Evolutionary conservation across 2,113 vertebrate genomes (phyloP), one percentile per base, ranked within the genome.

Genomic region (Mormoops blainvillei): DNA sequence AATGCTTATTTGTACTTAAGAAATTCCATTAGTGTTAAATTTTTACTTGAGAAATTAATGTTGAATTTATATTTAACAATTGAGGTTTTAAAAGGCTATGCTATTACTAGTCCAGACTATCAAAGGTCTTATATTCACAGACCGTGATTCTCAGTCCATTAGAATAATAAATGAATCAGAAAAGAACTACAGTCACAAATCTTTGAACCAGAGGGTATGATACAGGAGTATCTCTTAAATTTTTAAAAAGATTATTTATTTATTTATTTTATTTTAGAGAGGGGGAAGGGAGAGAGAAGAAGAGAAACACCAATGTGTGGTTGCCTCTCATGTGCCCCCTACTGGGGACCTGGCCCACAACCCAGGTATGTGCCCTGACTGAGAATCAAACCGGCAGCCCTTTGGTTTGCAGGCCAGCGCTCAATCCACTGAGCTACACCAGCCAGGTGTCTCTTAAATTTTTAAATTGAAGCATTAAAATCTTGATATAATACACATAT

Each of bases 41-140:
- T 87, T 91, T 87, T 50, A 50, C 68, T 83, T 83, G 65, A 90
- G 74, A 54, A 86, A 73, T 91, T 92, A 80, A 89, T 81, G 48
- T 70, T 95, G 87, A 74, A 91, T 81, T 96, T 96, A 45, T 67
- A 87, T 43, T 96, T 92, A 77, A 84, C 41, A 58, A 90, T 52
- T 90, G 80, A 90, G 67, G 74, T 95, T 83, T 43, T 13, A 61
- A 85, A 93, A 83, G 14, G 13, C 18, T 67, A 7, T 90, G 36
- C 68, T 86, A 87, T 83, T 77, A 80, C 68, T 91, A 63, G 43
- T 48, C 70, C 52, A 93, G 93, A 90, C 36, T 82, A 95, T 61
- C 50, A 93, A 82, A 96, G 31, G 31, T 45, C 76, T 87, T 85
- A 52, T 41, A 81, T 61, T 95, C 58, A 68, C 12, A 45, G 68